These are phyloP conservation scores for Eristalis tenax DNA, from an alignment of 2,888 invertebrate genomes.

Conservation along the genomic window DNA sequence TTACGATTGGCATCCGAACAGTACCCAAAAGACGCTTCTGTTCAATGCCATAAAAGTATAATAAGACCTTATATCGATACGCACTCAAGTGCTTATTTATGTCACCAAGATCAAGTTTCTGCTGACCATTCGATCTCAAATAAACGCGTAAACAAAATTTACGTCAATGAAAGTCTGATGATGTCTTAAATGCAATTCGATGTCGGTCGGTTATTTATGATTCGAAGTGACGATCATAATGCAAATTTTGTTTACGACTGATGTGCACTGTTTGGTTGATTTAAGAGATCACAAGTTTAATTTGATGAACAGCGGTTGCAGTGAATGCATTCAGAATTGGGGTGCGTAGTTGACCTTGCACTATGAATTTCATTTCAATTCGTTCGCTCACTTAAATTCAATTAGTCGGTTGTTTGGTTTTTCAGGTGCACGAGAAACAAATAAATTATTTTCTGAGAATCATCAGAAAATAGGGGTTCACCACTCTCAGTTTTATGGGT, in stretches of 20 bases:
- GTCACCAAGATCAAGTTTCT: too few relatives aligned
- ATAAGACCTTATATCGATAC: too few relatives aligned
- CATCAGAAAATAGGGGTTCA: too few relatives aligned
- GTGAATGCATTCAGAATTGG: neutral
- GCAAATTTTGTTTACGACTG: neutral
- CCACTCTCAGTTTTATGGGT: too few relatives aligned
- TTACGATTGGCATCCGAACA: too few relatives aligned
- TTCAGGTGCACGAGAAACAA: neutral
- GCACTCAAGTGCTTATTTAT: too few relatives aligned
- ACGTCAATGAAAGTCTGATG: neutral
- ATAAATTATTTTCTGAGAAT: too few relatives aligned
- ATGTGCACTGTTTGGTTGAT: neutral
- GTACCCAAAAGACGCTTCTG: too few relatives aligned
- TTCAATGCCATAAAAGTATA: too few relatives aligned
- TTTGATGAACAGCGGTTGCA: neutral
- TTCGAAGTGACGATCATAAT: neutral
- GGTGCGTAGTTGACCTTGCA: neutral
- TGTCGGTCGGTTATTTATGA: neutral
- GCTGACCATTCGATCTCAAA: neutral
- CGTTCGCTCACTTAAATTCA: neutral
- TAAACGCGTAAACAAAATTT: neutral
- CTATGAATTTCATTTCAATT: neutral
- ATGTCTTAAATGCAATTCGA: neutral
- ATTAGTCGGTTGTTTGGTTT: neutral
- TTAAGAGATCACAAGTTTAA: neutral